Evolutionary conservation across 2,113 vertebrate genomes (phyloP).

Genomic region (Apteryx owenii): DNA sequence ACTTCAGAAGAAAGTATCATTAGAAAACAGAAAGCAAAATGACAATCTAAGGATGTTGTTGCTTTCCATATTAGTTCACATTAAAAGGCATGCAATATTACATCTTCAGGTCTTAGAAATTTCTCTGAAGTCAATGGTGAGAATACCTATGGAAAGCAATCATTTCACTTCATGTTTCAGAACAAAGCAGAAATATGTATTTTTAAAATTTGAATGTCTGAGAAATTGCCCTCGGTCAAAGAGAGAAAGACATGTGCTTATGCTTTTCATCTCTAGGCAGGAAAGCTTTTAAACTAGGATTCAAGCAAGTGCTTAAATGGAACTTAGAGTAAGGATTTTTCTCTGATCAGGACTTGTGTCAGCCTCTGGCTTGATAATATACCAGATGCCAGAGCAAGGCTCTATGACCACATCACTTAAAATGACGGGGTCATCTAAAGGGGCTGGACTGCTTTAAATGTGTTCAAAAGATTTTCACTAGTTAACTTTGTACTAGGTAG

Average conservation of each 20-base stretch:
- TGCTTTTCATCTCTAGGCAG: not conserved
- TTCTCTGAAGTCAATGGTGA: not conserved
- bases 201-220: not conserved
- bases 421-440: rapidly evolving
- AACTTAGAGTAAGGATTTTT: not conserved
- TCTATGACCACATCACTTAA: not conserved
- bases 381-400: not conserved
- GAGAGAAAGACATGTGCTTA: not conserved
- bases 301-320: not conserved
- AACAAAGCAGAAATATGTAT: not conserved
- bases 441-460: not conserved
- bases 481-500: not conserved
- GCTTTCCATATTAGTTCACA: not conserved
- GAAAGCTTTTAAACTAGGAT: not conserved
- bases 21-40: not conserved
- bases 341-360: not conserved
- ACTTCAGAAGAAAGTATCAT: not conserved
- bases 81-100: not conserved
- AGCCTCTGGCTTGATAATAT: not conserved
- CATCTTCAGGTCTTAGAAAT: not conserved
- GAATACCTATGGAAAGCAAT: not conserved
- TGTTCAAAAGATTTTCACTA: not conserved
- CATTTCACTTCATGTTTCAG: not conserved
- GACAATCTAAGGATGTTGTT: not conserved
- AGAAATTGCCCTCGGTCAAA: not conserved